Base-by-base conservation (phyloP, 1,140 invertebrate genomes). In the Hylaeus anthracinus region DNA sequence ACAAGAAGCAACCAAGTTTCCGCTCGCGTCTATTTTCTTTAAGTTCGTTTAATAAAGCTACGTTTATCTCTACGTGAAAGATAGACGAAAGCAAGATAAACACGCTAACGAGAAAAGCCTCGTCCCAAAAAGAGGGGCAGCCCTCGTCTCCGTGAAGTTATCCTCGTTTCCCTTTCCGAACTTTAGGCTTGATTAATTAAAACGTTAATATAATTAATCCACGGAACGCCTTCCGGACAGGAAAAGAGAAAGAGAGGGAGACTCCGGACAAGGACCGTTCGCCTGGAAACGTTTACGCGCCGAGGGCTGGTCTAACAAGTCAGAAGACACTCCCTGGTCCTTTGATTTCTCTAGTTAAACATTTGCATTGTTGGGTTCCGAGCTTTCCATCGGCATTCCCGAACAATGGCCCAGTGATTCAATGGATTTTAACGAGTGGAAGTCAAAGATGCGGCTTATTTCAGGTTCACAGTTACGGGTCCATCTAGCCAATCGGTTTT, bases 171-270 rank as follows among this genome's bases (percentile, higher is more conserved):
- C 48, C 45, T 61, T 58, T 37, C 10, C 60, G 1, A 14, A 51
- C 51, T 43, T 41, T 60, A 41, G 37, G 26, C 9, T 74, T 65
- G 60, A 72, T 82, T 79, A 72, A 77, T 72, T 60, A 72, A 72
- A 69, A 67, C 61, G 72, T 83, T 81, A 81, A 81, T 74, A 71
- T 70, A 75, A 83, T 64, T 66, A 83, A 83, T 70, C 37, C 72
- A 14, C 6, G 51, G 26, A 3, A 6, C 9, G 48, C 6, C 43
- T 58, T 14, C 55, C 45, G 37, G 41, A 3, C 66, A 2, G 65
- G 1, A 3, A 26, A 14, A 14, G 1, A 8, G 45, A 3, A 5
- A 26, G 12, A 67, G 65, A 8, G 51, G 5, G 2, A 2, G 14
- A 37, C 26, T 26, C 26, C 6, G 12, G 45, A 8, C 4, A 1